Base-by-base conservation (phyloP, 2,797 vertebrate genomes). In the Gephyroberyx darwinii region DNA sequence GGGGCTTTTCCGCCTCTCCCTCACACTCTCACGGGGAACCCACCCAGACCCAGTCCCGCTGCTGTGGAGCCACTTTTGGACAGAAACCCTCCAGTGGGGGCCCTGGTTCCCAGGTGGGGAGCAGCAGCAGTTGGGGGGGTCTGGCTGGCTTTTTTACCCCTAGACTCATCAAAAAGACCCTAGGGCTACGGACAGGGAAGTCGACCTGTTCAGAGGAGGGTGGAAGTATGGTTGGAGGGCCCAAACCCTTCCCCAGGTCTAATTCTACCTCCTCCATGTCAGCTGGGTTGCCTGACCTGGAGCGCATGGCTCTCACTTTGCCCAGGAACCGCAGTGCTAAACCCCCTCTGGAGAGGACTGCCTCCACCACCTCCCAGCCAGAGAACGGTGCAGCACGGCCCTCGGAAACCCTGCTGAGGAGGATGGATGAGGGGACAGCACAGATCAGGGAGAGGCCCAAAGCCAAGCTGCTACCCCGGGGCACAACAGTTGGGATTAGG, bases 221-320 rank as follows among this genome's bases (percentile, higher is more conserved):
- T 61, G 95, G 91, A 90, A 76, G 77, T 70, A 61, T 88, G 78
- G 74, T 84, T 30, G 90, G 90, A 33, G 93, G 90, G 57, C 72
- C 88, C 20, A 94, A 94, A 74, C 93, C 94, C 20, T 98, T 99
- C 81, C 97, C 98, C 63, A 93, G 97, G 90, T 99, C 97, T 81
- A 99, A 99, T 93, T 99, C 98, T 88, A 99, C 97, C 84, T 98
- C 97, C 92, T 99, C 98, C 54, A 97, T 99, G 98, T 96, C 96
- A 82, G 95, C 97, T 77, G 96, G 97, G 87, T 93, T 98, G 88
- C 95, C 96, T 70, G 97, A 99, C 91, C 93, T 99, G 90, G 98
- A 99, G 90, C 92, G 96, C 91, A 95, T 99, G 95, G 92, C 98
- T 89, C 91, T 99, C 91, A 94, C 98, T 85, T 92, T 99, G 93